phyloP scores from a whole-genome alignment of 2,888 invertebrate genomes.

The Sinhomidia bicolor region DNA sequence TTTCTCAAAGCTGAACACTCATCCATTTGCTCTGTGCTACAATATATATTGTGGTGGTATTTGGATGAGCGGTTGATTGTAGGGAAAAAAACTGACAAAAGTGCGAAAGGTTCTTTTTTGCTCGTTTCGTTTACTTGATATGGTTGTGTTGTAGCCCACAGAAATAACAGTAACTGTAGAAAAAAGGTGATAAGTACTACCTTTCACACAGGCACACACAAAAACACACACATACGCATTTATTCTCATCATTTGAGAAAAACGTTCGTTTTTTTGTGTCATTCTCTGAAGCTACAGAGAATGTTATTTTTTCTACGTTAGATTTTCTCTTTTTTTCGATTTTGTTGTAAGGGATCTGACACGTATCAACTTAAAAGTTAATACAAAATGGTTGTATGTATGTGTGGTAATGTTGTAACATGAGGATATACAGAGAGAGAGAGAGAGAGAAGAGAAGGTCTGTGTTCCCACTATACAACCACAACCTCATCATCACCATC shows the following conservation, averaged over 20 bases:
- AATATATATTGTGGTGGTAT: slow-evolving; percentile 25
- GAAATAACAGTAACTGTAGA: background rate
- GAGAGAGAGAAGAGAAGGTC: slow-evolving; percentile 58
- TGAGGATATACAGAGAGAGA: too few species aligned
- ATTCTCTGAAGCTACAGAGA: slow-evolving; percentile 20
- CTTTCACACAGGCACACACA: too few species aligned
- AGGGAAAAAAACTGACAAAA: slow-evolving; percentile 54
- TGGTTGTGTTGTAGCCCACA: background rate
- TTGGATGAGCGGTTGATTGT: slow-evolving; percentile 64
- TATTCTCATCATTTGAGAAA: slow-evolving; percentile 61
- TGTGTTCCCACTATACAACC: slow-evolving; percentile 43
- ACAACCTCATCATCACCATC: slow-evolving; percentile 62
- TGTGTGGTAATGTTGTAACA: slow-evolving; percentile 41
- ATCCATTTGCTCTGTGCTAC: slow-evolving; percentile 46
- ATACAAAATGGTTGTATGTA: slow-evolving; percentile 48
- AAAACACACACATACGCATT: slow-evolving; percentile 34
- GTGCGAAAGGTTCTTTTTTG: slow-evolving; percentile 44
- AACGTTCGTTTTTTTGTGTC: slow-evolving; percentile 42
- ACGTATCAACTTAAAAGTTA: slow-evolving; percentile 70
- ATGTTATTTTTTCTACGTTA: background rate
- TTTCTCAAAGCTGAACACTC: slow-evolving; percentile 57
- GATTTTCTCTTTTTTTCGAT: slow-evolving; percentile 46
- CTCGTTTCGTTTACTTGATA: slow-evolving; percentile 45
- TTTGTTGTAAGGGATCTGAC: slow-evolving; percentile 61
- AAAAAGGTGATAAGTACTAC: slow-evolving; percentile 7